Conservation (phyloP, 2,888 invertebrate genomes). For the Chymomyza fuscimana region DNA sequence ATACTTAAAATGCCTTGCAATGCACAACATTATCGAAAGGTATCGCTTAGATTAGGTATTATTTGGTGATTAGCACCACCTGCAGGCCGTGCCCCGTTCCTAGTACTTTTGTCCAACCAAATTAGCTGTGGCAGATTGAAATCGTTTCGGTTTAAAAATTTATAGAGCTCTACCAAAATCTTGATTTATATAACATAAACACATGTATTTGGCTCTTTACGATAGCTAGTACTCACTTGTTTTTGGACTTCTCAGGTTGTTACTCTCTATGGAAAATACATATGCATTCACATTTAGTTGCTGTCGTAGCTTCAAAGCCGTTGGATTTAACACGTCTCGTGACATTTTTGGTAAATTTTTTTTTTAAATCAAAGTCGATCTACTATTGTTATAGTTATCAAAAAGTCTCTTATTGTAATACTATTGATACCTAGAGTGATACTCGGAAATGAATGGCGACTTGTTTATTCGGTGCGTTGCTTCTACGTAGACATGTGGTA, state of each 20-base stretch:
- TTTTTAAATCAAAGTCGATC: constrained; percentile 1
- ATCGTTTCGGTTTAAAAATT: constrained; percentile 45
- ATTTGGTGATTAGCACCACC: constrained; percentile 58
- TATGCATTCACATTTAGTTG: constrained; percentile 37
- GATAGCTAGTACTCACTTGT: background rate
- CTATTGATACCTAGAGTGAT: constrained; percentile 20
- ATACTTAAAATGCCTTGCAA: background rate
- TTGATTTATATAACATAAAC: constrained; percentile 63
- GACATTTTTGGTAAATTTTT: background rate
- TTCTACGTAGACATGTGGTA: constrained; percentile 31
- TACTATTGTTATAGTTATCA: background rate
- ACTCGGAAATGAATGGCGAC: constrained; percentile 67
- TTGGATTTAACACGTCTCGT: constrained; percentile 13
- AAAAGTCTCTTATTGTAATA: background rate
- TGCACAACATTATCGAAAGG: background rate
- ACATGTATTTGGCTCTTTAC: constrained; percentile 17
- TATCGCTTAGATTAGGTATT: constrained; percentile 5
- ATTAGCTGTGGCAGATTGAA: constrained; percentile 30
- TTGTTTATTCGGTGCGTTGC: constrained; percentile 53
- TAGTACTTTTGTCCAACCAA: background rate
- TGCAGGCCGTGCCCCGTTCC: constrained; percentile 16
- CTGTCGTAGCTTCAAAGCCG: constrained; percentile 13
- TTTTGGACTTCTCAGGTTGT: background rate
- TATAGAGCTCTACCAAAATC: constrained; percentile 43
- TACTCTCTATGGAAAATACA: constrained; percentile 2